Evolutionary conservation across 1,140 invertebrate species (phyloP).

Genomic region (Phymastichus coffea): DNA sequence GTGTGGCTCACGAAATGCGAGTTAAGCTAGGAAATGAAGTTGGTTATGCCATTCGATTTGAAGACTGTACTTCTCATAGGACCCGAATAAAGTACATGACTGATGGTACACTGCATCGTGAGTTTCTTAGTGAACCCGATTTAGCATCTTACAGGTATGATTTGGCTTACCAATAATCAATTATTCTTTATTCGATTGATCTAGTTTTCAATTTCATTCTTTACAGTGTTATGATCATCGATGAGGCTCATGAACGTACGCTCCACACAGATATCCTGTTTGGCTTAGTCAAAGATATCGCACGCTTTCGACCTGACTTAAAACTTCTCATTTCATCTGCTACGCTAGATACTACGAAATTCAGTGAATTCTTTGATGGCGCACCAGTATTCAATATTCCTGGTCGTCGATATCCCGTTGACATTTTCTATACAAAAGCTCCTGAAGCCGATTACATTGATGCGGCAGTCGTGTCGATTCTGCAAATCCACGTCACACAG

Average conservation of each 20-base stretch:
- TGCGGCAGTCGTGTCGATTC: conserved; percentile 92
- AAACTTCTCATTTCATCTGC: conserved; percentile 98
- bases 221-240: conserved; percentile 95
- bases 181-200: neutral
- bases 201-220: conserved; percentile 23
- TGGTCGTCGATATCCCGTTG: conserved; percentile 81
- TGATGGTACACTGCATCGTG: conserved; percentile 95
- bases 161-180: neutral
- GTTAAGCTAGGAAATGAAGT: conserved; percentile 98
- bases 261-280: conserved; percentile 98
- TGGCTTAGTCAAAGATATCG: conserved; percentile 97
- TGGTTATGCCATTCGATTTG: conserved; percentile 98
- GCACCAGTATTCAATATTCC: conserved; percentile 98
- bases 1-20: conserved; percentile 99
- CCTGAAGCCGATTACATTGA: conserved; percentile 99
- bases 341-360: conserved; percentile 97
- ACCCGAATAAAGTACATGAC: conserved; percentile 99
- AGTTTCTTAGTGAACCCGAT: conserved; percentile 97
- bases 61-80: conserved; percentile 96
- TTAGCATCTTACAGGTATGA: conserved; percentile 77
- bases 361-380: conserved; percentile 97
- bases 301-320: conserved; percentile 89
- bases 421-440: conserved; percentile 99
- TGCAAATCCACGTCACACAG: conserved; percentile 98
- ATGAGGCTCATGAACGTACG: conserved; percentile 98